These are phyloP conservation scores for Limanda limanda DNA, from an alignment of 2,113 vertebrate genomes.

Conservation along the genomic window DNA sequence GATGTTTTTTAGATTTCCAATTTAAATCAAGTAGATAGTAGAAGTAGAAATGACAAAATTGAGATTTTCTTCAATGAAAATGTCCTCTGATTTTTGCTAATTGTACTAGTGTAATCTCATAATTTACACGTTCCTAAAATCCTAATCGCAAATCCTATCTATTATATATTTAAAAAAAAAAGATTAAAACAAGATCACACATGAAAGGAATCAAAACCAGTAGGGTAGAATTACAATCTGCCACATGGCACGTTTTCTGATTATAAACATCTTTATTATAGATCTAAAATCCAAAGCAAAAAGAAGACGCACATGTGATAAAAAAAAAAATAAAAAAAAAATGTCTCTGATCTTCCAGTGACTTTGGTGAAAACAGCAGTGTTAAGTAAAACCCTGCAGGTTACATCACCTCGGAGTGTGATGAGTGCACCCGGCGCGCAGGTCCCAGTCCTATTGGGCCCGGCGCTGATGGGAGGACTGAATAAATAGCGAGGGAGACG, in stretches of 20 bases:
- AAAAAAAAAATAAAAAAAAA: neutral
- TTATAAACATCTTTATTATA: neutral
- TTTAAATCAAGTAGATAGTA: too few relatives aligned
- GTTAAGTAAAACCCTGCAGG: conserved; percentile 22
- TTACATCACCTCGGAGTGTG: conserved; percentile 63
- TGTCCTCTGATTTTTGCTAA: neutral
- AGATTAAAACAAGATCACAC: neutral
- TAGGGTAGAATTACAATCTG: neutral
- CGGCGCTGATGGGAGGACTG: conserved; percentile 75
- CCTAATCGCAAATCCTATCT: neutral
- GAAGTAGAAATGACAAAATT: neutral
- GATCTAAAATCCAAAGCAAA: too few relatives aligned
- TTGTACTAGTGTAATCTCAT: neutral
- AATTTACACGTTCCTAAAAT: neutral
- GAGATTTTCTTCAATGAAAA: neutral
- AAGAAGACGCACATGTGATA: neutral
- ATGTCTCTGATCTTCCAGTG: neutral
- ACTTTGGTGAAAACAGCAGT: neutral
- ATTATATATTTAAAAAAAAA: neutral
- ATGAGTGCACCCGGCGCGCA: conserved; percentile 64
- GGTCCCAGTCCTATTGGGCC: conserved; percentile 76
- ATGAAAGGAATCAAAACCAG: too few relatives aligned
- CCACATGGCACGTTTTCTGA: neutral
- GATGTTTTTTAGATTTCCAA: neutral
- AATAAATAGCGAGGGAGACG: conserved; percentile 80